Evolutionary conservation across 2,113 vertebrate species (phyloP), one percentile per base, ranked within the genome.

Genomic region (Dissostichus mawsoni): DNA sequence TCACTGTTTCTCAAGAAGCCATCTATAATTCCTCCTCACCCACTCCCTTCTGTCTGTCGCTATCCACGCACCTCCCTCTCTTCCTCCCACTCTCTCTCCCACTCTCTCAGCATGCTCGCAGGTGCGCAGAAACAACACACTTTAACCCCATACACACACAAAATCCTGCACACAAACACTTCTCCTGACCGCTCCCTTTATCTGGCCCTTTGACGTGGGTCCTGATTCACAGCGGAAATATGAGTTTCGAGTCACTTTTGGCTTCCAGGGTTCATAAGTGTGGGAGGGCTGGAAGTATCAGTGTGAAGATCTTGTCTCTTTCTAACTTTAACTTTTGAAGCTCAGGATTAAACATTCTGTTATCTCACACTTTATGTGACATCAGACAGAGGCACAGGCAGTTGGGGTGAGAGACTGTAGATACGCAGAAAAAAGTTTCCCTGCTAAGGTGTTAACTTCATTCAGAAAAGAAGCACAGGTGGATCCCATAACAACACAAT

Each of bases 11-110:
- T 56, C 25, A 52, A 48, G 73, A 70, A 18, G 17, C 64, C 16
- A 8, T 50, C 65, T 73, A 61, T 62, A 17, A 56, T 69, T 70
- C 79, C 14, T 72, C 58, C 63, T 58, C 82, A 70, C 89, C 84
- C 79, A 82, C 82, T 85, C 74, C 14, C 80, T 78, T 88, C 73
- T 82, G 79, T 78, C 83, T 61, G 66, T 74, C 75, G 6, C 62
- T 48, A 67, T 80, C 80, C 76, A 70, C 78, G 2, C 8, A 18
- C 63, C 74, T 74, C 80, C 80, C 55, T 56, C 48, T 8, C 52
- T 36, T 20, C 18, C 74, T 79, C 70, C 78, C 61, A 63, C 72
- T 45, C 44, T n/a, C 20, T 59, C 74, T 79, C 70, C 78, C 61
- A 63, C 72, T 45, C 44, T n/a, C 20, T 59, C 47, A 20, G 18